Percentiles rank a stretch among this genome's conserved stretches.
These are phyloP conservation scores for Paramormyrops hopkinsi DNA, from an alignment of 2,797 vertebrate genomes.

Conservation along the genomic window DNA sequence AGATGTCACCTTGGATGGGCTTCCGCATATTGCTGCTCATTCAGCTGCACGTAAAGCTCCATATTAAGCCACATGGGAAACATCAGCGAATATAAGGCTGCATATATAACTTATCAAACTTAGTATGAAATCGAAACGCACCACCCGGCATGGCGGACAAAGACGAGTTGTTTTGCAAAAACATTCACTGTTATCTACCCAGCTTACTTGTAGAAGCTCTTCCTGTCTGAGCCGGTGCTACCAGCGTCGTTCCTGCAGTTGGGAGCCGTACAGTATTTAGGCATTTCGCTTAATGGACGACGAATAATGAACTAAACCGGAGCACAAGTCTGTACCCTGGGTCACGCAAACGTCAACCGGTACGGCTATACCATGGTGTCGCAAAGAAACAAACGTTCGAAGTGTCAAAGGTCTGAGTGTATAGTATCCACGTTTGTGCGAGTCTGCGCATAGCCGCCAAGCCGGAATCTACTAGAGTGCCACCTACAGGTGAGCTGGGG, in stretches of 20 bases:
- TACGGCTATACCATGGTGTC: not conserved
- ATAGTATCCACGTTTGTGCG: not conserved
- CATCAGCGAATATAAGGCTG: not conserved
- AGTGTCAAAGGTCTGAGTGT: conserved; percentile 5
- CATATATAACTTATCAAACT: not conserved
- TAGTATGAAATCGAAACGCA: not conserved
- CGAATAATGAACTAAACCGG: not conserved
- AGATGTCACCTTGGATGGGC: not conserved
- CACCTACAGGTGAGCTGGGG: not conserved
- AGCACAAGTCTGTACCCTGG: not conserved
- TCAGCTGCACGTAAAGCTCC: not conserved
- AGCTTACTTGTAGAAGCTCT: conserved; percentile 65
- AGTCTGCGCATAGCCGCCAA: not conserved
- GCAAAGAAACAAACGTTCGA: not conserved
- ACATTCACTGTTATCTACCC: not conserved
- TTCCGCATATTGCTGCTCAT: not conserved
- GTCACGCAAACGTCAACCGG: conserved; percentile 42
- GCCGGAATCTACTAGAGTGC: not conserved
- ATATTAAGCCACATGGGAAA: not conserved
- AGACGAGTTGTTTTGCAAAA: not conserved
- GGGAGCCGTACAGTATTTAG: conserved; percentile 58
- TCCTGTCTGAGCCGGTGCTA: conserved; percentile 41
- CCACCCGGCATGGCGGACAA: not conserved
- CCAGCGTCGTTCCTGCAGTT: conserved; percentile 56
- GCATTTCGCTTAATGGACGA: conserved; percentile 43